Conservation (phyloP, 1,140 invertebrate genomes). For the Drosophila aff. region DNA sequence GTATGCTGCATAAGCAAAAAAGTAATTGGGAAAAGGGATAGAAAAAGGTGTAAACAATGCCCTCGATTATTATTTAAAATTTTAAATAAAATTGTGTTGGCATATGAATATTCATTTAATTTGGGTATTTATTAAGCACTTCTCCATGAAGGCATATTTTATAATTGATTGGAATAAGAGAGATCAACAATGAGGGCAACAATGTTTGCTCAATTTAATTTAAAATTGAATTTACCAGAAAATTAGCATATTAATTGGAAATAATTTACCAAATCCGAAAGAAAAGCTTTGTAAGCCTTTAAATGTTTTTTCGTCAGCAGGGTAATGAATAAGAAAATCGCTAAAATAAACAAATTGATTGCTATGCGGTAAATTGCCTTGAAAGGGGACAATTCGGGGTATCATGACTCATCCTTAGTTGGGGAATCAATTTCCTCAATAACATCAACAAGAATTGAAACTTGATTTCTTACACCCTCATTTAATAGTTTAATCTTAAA, state of each 20-base stretch:
- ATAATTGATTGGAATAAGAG: conserved; percentile 1
- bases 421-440: not conserved
- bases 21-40: conserved; percentile 23
- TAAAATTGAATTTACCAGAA: conserved; percentile 1
- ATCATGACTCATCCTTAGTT: not conserved
- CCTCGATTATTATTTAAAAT: conserved; percentile 21
- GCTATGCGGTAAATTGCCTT: not conserved
- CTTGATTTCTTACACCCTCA: not conserved
- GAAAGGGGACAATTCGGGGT: not conserved
- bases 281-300: not conserved
- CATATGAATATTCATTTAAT: conserved; percentile 7
- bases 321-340: not conserved
- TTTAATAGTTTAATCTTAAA: not conserved
- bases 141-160: not conserved
- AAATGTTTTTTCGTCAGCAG: not conserved
- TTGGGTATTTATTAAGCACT: not conserved
- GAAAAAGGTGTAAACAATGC: conserved; percentile 43
- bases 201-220: conserved; percentile 9
- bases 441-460: not conserved
- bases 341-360: not conserved
- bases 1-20: conserved; percentile 34
- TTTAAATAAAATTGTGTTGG: not conserved
- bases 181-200: not conserved
- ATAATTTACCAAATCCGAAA: not conserved
- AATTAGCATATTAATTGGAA: conserved; percentile 18